Evolutionary conservation across 1,140 invertebrate species (phyloP).

Genomic region (Macrosteles quadrilineatus): DNA sequence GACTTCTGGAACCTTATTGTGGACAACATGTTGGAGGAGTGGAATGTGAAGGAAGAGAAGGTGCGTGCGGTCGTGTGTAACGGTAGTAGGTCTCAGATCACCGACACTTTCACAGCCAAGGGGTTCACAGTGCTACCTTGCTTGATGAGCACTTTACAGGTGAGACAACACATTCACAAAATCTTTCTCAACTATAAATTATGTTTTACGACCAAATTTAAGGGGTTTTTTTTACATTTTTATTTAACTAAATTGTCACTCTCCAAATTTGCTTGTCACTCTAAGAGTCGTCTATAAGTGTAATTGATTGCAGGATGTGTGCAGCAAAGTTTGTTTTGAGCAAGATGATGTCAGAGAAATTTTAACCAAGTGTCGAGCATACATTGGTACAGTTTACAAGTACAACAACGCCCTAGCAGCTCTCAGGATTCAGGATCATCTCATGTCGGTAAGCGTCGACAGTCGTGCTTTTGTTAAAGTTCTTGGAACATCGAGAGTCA

Average conservation of each 20-base stretch:
- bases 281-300: too few species aligned
- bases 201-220: too few species aligned
- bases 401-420: conserved; percentile 46
- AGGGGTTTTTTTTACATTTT: too few species aligned
- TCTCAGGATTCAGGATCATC: conserved; percentile 52
- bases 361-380: conserved; percentile 52
- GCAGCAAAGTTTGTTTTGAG: conserved; percentile 54
- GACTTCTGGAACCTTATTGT: conserved; percentile 50
- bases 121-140: conserved; percentile 53
- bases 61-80: conserved; percentile 54
- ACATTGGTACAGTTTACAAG: conserved; percentile 51
- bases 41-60: conserved; percentile 51
- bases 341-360: conserved; percentile 49
- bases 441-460: conserved; percentile 51
- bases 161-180: too few species aligned
- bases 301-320: conserved; percentile 46
- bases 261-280: too few species aligned
- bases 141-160: conserved; percentile 53
- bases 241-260: too few species aligned
- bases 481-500: too few species aligned
- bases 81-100: conserved; percentile 48
- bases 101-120: conserved; percentile 47
- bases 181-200: too few species aligned
- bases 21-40: conserved; percentile 52
- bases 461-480: too few species aligned